Percentiles rank a stretch among this genome's conserved stretches.
Evolutionary conservation across 2,113 vertebrate species (phyloP).

Genomic region (Boulengeromyrus knoepffleri): DNA sequence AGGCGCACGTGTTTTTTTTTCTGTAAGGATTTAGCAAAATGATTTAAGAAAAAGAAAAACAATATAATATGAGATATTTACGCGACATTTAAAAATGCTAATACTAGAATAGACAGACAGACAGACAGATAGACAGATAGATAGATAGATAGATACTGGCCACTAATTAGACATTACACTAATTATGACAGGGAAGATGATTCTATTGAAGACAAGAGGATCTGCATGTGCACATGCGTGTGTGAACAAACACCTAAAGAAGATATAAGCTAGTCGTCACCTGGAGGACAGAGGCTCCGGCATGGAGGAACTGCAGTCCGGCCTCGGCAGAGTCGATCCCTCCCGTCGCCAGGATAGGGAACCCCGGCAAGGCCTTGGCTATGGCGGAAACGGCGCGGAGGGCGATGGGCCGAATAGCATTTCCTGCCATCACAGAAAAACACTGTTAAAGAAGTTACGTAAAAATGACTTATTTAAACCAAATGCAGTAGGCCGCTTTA

Average conservation of each 20-base stretch:
- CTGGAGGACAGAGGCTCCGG: conserved; percentile 75
- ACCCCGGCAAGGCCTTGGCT: conserved; percentile 72
- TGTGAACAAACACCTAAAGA: not conserved
- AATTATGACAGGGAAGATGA: not conserved
- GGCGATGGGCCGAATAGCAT: conserved; percentile 82
- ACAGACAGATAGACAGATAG: conserved; percentile 14
- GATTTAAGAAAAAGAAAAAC: not conserved
- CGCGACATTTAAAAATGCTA: not conserved
- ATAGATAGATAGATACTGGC: not conserved
- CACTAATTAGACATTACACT: not conserved
- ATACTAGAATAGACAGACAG: conserved; percentile 43
- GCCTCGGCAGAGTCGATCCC: conserved; percentile 92
- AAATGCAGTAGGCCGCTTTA: not conserved
- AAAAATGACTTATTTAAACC: not conserved
- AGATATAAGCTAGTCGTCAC: not conserved
- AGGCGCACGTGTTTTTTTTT: not conserved
- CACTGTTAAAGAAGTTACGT: not conserved
- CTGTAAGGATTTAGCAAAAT: not conserved
- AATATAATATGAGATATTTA: not conserved
- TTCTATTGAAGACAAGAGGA: not conserved
- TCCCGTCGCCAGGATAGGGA: conserved; percentile 85
- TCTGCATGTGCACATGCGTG: not conserved
- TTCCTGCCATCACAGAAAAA: conserved; percentile 58
- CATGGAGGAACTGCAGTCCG: conserved; percentile 86
- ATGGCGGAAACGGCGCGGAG: conserved; percentile 80